Evolutionary conservation across 2,888 invertebrate species (phyloP).

Genomic region (Ophion ventricosus): DNA sequence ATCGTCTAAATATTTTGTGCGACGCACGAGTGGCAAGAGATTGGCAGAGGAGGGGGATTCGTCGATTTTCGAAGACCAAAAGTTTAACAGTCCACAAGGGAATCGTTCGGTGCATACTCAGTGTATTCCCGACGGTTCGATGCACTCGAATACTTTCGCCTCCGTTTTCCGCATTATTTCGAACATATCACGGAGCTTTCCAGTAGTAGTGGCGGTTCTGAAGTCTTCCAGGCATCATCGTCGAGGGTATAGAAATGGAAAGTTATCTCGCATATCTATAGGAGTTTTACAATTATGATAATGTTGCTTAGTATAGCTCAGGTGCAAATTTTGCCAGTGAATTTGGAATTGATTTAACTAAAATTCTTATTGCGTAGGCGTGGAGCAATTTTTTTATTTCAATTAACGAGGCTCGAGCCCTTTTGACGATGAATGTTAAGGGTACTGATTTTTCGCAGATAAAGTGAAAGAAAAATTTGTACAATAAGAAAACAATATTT

Average conservation of each 20-base stretch:
- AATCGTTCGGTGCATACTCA: constrained; percentile 50
- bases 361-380: no score
- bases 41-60: constrained; percentile 39
- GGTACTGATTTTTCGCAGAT: no score
- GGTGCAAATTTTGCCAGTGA: no score
- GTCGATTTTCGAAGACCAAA: constrained; percentile 59
- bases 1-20: constrained; percentile 16
- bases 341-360: no score
- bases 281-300: not conserved
- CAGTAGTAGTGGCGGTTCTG: not conserved
- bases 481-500: no score
- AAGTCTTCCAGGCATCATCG: not conserved
- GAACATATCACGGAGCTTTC: constrained; percentile 1
- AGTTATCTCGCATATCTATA: not conserved
- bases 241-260: not conserved
- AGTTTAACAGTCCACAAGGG: constrained; percentile 54
- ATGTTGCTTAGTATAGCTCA: not conserved
- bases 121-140: constrained; percentile 40
- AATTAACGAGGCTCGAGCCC: no score
- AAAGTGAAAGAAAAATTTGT: no score
- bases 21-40: constrained; percentile 15
- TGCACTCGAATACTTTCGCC: constrained; percentile 40
- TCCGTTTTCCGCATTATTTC: constrained; percentile 30
- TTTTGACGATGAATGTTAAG: no score
- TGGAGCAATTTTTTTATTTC: no score